phyloP scores from a whole-genome alignment of 2,113 vertebrate species.

The Daubentonia madagascariensis region DNA sequence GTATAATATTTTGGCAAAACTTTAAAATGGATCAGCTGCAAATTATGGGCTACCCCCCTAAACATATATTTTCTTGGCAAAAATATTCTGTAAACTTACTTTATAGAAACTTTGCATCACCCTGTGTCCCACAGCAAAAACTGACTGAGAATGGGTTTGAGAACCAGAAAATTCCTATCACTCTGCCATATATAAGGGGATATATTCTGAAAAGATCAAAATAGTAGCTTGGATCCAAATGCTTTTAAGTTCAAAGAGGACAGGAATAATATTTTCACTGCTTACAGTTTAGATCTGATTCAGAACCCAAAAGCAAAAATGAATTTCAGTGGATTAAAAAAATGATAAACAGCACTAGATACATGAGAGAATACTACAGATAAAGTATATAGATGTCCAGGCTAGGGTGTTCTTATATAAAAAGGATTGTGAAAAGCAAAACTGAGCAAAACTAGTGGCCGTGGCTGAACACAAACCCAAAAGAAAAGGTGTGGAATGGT shows the following conservation, averaged over 20 bases:
- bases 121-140: background rate
- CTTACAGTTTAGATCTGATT: background rate
- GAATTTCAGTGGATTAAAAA: background rate
- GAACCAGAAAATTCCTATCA: background rate
- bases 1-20: background rate
- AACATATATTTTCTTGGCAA: background rate
- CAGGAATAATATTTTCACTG: background rate
- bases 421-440: background rate
- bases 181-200: background rate
- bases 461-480: background rate
- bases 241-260: background rate
- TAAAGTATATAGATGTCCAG: background rate
- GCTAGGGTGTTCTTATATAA: background rate
- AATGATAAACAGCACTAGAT: background rate
- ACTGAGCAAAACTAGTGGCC: background rate
- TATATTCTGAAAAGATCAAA: background rate
- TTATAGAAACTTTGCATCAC: background rate
- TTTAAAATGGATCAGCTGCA: background rate
- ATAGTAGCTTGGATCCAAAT: background rate
- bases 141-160: background rate
- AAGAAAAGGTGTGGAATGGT: background rate
- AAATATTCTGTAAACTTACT: background rate
- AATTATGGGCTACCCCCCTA: background rate
- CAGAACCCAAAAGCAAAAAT: background rate
- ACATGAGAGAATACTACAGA: background rate